These are phyloP conservation scores for Lepus oiostolus DNA, from an alignment of 2,797 vertebrate species.

Conservation along the genomic window DNA sequence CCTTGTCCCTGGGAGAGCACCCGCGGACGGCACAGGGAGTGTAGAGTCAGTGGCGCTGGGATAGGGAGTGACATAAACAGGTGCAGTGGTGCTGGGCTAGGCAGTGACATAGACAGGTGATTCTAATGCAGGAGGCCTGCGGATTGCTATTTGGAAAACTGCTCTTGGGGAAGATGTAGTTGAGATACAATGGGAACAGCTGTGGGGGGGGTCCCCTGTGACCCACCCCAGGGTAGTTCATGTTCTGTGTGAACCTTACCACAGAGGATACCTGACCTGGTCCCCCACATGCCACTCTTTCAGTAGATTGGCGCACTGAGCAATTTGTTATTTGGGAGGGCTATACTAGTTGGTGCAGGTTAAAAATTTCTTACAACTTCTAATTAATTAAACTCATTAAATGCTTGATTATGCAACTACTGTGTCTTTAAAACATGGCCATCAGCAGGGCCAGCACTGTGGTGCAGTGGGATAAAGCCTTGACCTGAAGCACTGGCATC, in stretches of 20 bases:
- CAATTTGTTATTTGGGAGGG: background rate
- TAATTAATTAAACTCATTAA: background rate
- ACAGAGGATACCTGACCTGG: background rate
- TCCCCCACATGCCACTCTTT: rapidly evolving
- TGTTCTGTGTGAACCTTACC: background rate
- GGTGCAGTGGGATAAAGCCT: too few relatives aligned
- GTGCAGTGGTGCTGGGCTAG: background rate
- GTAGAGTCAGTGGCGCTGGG: background rate
- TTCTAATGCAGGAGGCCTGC: background rate
- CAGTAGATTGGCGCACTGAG: background rate
- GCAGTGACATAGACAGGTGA: background rate
- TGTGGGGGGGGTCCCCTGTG: background rate
- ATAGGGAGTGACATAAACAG: background rate
- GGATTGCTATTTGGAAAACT: background rate
- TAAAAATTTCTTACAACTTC: background rate
- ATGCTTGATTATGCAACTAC: background rate
- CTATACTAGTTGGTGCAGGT: background rate
- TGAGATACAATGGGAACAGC: background rate
- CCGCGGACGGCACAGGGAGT: background rate
- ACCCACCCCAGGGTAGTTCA: background rate
- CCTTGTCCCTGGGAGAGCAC: background rate
- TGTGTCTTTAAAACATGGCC: background rate
- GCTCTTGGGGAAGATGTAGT: background rate
- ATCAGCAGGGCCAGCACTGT: background rate
- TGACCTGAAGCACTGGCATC: too few relatives aligned